Base-by-base conservation (phyloP, 2,888 invertebrate genomes). In the Erebia ligea region DNA sequence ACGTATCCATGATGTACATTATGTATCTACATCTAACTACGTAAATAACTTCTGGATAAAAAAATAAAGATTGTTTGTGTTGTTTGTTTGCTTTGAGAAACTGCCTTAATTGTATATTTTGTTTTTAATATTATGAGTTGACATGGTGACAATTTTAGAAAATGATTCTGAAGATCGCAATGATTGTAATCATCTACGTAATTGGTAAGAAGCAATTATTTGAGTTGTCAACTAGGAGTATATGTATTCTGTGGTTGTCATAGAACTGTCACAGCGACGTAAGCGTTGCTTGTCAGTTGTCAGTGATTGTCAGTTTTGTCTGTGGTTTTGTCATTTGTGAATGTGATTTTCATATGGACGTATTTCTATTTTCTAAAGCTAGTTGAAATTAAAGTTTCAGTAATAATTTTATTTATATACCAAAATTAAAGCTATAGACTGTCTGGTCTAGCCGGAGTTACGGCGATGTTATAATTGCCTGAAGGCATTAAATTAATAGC, bases 341-440 rank as follows among this genome's bases (percentile, higher is more conserved):
- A 0, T 25, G 3, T 25, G 25, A 3, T 25, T 4, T 2, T 4
- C 25, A 25, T 25, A 2, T 25, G 25, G 25, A 25, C 4, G 0
- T 2, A 25, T 25, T 25, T 25, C 4, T 25, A 25, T 3, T 34
- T 6, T 34, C 34, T 34, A 34, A 6, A 34, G 34, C 3, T 25
- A 11, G 1, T 48, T 13, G 1, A 57, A 57, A 40, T 58, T 58
- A n/a, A 25, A 4, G 6, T 13, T n/a, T 52, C 69, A 63, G 56
- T 67, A 45, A 13, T 62, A 62, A 67, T 59, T 42, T 15, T 10
- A 67, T n/a, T n/a, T n/a, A n/a, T n/a, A 64, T 72, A 71, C 67
- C 68, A 65, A 61, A 65, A 75, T 66, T 61, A 70, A 72, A 73
- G 21, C 67, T 62, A 69, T 71, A 17, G 62, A 63, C 73, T 68